Base-by-base conservation (phyloP, 2,888 invertebrate species). In the Cybosia mesomella region DNA sequence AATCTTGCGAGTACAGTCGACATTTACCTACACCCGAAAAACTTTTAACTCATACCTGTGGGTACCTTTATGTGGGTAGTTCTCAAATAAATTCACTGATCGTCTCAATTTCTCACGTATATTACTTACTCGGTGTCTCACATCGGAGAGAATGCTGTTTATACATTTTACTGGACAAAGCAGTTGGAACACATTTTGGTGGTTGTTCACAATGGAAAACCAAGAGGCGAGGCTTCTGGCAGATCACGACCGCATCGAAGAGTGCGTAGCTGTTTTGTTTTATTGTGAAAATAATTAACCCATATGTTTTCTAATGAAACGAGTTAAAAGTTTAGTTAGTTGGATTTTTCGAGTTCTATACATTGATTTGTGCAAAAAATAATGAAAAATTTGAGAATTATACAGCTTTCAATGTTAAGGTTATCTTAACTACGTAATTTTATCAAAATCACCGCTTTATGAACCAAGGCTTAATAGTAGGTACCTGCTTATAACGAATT, bases 231-330 rank as follows among this genome's bases (percentile, higher is more conserved):
- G 69, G n/a, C 72, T 79, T 60, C 63, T 74, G 53, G 57, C 58
- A 58, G 24, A 70, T 49, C 64, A 1, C 4, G 70, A 72, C n/a
- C 80, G 83, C 65, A 64, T 79, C 13, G 85, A 86, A 79, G 70
- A 75, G 86, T 86, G 75, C 76, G 84, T 85, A 32, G 15, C 18
- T 24, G 24, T 63, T 11, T n/a, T 54, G 5, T 34, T 18, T 9
- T 36, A 18, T 22, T 59, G 39, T 39, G 13, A 39, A 8, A 2
- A 28, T 28, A 59, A 22, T 15, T 32, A 10, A 36, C 34, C 9
- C 15, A 36, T 54, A 11, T 36, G 21, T 21, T 62, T 54, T 43
- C 32, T n/a, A 39, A 15, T 13, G 39, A 39, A 7, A 18, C 54
- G 22, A 54, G 9, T 22, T 8, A 22, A 24, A 34, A 36, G 21